Percentiles rank a stretch among this genome's conserved stretches.
Conservation (phyloP, 1,140 invertebrate species). For the Goniozus legneri region DNA sequence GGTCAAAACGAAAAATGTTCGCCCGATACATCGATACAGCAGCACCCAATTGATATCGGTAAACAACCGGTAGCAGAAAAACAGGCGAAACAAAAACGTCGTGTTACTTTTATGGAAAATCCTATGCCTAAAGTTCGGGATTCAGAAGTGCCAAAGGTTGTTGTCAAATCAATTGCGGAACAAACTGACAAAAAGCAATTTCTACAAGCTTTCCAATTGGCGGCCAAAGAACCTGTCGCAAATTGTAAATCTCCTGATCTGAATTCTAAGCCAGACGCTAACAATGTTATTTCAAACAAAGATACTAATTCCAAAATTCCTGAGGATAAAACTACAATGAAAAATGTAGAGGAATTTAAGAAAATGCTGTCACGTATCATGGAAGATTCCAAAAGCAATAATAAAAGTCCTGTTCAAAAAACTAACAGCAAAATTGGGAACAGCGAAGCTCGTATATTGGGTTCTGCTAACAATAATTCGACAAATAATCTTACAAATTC, state of each 20-base stretch:
- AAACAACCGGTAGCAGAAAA: constrained; percentile 15
- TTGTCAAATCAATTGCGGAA: constrained; percentile 28
- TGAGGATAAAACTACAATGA: background rate
- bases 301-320: background rate
- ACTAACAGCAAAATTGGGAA: background rate
- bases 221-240: constrained; percentile 19
- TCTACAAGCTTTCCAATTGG: constrained; percentile 37
- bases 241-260: background rate
- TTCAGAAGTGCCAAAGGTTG: constrained; percentile 8
- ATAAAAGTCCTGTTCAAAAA: too few relatives aligned
- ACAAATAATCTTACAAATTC: constrained; percentile 12
- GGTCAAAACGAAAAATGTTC: constrained; percentile 8
- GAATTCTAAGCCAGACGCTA: background rate
- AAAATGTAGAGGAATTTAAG: background rate
- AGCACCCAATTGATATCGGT: constrained; percentile 12
- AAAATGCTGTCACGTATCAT: constrained; percentile 2
- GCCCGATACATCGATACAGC: constrained; percentile 10
- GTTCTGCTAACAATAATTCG: constrained; percentile 2
- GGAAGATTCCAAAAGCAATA: background rate
- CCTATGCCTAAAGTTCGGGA: constrained; percentile 4
- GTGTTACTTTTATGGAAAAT: constrained; percentile 35
- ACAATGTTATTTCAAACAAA: background rate
- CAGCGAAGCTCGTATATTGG: background rate
- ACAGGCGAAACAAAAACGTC: constrained; percentile 34
- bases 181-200: constrained; percentile 42